phyloP scores from a whole-genome alignment of 2,888 invertebrate genomes.

The Strigamia transsilvanica region DNA sequence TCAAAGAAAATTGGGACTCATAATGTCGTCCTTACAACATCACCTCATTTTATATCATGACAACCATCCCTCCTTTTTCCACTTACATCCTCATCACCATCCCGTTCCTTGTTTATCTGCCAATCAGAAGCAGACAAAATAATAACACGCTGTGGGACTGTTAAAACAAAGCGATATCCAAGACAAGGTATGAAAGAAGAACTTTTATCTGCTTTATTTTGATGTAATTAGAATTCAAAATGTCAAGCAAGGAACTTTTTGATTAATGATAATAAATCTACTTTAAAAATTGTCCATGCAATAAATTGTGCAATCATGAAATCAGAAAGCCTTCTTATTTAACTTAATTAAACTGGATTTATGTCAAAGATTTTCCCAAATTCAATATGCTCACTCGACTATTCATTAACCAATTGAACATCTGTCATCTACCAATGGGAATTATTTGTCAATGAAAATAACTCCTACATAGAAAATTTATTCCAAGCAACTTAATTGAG shows the following conservation, averaged over 20 bases:
- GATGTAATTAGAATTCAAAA: neutral
- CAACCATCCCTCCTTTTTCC: neutral
- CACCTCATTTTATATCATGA: constrained; percentile 11
- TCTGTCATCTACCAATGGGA: no score
- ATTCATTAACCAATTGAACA: no score
- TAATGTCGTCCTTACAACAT: constrained; percentile 20
- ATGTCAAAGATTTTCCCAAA: neutral
- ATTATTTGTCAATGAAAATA: neutral
- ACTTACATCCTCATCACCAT: constrained; percentile 23
- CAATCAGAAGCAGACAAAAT: constrained; percentile 17
- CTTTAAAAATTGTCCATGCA: neutral
- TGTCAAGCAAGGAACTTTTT: neutral
- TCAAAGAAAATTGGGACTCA: constrained; percentile 2
- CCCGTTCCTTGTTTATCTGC: constrained; percentile 30
- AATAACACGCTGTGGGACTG: constrained; percentile 26
- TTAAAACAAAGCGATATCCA: constrained; percentile 14
- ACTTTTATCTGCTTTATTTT: constrained; percentile 25
- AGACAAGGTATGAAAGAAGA: neutral
- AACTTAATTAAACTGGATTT: neutral
- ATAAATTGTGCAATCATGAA: neutral
- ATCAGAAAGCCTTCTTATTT: neutral
- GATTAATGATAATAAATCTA: constrained; percentile 6
- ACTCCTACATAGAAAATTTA: neutral
- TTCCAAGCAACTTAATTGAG: no score
- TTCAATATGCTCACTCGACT: no score